These are phyloP conservation scores for Seriola quinqueradiata DNA, from an alignment of 2,113 vertebrate species.

Conservation along the genomic window DNA sequence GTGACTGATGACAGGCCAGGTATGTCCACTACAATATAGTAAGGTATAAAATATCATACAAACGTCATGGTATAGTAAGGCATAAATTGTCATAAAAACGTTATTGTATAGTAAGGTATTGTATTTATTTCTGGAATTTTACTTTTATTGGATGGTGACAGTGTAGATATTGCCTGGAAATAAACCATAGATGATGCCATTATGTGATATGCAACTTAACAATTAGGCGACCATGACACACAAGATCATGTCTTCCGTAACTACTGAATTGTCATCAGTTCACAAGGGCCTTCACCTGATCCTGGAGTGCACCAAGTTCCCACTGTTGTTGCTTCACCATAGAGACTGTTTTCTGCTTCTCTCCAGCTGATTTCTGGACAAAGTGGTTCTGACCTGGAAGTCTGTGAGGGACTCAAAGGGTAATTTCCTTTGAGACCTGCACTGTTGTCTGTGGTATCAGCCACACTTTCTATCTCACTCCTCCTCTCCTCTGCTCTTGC, in stretches of 20 bases:
- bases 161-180: not conserved
- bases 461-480: not conserved
- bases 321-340: not conserved
- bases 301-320: too few species aligned
- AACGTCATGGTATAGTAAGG: too few species aligned
- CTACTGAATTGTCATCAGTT: not conserved
- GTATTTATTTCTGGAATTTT: not conserved
- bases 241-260: not conserved
- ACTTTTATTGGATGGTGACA: not conserved
- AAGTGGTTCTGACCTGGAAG: slow-evolving; percentile 8
- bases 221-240: not conserved
- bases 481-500: not conserved
- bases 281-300: not conserved
- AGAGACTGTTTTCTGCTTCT: not conserved
- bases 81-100: too few species aligned
- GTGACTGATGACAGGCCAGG: too few species aligned
- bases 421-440: slow-evolving; percentile 9
- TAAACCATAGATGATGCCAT: not conserved
- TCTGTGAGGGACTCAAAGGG: not conserved
- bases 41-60: too few species aligned
- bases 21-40: too few species aligned
- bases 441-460: slow-evolving; percentile 15
- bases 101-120: not conserved
- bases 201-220: not conserved
- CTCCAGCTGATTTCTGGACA: slow-evolving; percentile 3